Evolutionary conservation across 37 sponge, comb jelly and placozoan genomes (phyloP).

Genomic region (Ephydatia muelleri): DNA sequence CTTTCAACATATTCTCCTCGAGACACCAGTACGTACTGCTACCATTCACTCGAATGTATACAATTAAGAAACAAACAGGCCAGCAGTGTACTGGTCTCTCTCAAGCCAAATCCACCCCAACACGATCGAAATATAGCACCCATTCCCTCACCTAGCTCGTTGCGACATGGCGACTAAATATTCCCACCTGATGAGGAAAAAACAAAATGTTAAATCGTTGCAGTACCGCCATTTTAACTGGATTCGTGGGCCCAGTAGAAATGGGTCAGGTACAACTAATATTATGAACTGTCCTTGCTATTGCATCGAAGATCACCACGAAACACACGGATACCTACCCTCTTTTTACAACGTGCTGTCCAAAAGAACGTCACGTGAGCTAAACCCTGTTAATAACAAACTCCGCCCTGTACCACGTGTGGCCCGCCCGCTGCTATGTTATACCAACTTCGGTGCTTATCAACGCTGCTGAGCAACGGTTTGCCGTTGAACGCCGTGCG

Average conservation of each 20-base stretch:
- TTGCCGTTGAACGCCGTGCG: background rate
- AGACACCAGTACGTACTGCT: too few species aligned
- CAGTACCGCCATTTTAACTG: background rate
- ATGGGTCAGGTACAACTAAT: background rate
- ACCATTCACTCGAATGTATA: too few species aligned
- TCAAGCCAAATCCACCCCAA: background rate
- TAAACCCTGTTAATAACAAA: background rate
- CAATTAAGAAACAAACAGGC: too few species aligned
- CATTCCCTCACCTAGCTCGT: background rate
- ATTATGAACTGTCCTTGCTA: background rate
- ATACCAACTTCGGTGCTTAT: background rate
- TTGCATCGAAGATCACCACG: background rate
- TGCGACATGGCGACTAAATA: background rate
- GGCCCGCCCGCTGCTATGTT: background rate
- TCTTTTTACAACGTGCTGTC: background rate
- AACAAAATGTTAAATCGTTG: background rate
- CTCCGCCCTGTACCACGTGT: constrained; percentile 1
- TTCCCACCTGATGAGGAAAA: background rate
- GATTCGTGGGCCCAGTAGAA: background rate
- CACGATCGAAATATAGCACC: background rate
- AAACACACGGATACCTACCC: background rate
- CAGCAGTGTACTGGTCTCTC: background rate
- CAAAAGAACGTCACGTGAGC: background rate
- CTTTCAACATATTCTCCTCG: too few species aligned
- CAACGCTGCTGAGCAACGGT: background rate